Base-by-base conservation (phyloP, 2,797 vertebrate species). In the Hoplostethus mediterraneus region DNA sequence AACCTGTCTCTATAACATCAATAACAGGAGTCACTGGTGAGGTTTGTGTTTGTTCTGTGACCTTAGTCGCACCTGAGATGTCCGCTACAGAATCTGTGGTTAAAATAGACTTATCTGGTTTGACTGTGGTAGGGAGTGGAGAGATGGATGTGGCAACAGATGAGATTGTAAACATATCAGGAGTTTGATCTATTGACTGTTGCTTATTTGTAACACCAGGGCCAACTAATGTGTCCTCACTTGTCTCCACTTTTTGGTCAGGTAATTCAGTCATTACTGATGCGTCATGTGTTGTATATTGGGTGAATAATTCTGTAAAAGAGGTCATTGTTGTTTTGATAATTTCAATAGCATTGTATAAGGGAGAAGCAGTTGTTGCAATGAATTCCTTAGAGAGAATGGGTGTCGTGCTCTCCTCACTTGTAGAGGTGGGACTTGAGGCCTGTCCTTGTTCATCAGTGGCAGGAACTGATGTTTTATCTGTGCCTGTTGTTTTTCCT, bases 261-360 rank as follows among this genome's bases (percentile, higher is more conserved):
- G 63, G 44, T 47, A 57, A 36, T 47, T 75, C 57, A 47, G 74
- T 81, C 5, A 52, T 81, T 4, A 52, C 8, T 65, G 76, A 69
- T 56, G 30, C 1, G 61, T 52, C 70, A 14, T 79, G 68, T 65
- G 83, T 73, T 30, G 73, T 69, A 54, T 75, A 51, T 38, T 74
- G 64, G 60, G 17, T 80, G 6, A 91, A 86, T 65, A 83, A 79
- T 8, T 75, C 77, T 48, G 78, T 81, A 8, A 91, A 55, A 52
- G 89, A 77, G 13, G 75, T 56, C 71, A 90, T 47, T 64, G 89
- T 90, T 64, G 84, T 78, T 56, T 69, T 87, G 5, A 91, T 67
- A 0, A 79, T 67, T 71, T 89, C 73, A 76, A 88, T 58, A 36
- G 83, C 77, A 63, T 31, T 86, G 38, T 87, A 75, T 42, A 89